phyloP scores from a whole-genome alignment of 2,113 vertebrate genomes.

The Xiphophorus hellerii region DNA sequence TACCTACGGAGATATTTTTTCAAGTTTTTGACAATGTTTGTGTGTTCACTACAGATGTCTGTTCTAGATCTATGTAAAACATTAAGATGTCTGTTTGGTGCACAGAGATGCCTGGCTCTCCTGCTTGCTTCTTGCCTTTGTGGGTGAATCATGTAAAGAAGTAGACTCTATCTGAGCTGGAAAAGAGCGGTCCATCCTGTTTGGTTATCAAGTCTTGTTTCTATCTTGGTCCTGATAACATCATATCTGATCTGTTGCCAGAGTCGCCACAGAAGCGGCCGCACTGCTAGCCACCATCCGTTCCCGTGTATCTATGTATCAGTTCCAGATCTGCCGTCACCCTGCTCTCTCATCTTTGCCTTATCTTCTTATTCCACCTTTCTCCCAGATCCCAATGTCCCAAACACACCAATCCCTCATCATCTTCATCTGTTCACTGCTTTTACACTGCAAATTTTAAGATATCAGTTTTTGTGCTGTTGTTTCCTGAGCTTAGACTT shows the following conservation, averaged over 20 bases:
- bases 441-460: slow-evolving; percentile 52
- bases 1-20: slow-evolving; percentile 54
- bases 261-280: slow-evolving; percentile 48
- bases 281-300: slow-evolving; percentile 45
- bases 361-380: slow-evolving; percentile 76
- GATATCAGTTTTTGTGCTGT: slow-evolving; percentile 35
- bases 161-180: slow-evolving; percentile 61
- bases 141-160: slow-evolving; percentile 58
- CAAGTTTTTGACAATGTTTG: slow-evolving; percentile 47
- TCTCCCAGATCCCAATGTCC: slow-evolving; percentile 57
- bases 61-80: slow-evolving; percentile 24
- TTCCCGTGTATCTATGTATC: slow-evolving; percentile 60
- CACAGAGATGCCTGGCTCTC: slow-evolving; percentile 49
- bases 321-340: slow-evolving; percentile 67
- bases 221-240: slow-evolving; percentile 72
- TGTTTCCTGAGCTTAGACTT: slow-evolving; percentile 34
- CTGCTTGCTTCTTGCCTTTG: slow-evolving; percentile 45
- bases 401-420: slow-evolving; percentile 64
- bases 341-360: slow-evolving; percentile 69
- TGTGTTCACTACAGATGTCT: slow-evolving; percentile 36
- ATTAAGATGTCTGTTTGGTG: slow-evolving; percentile 28
- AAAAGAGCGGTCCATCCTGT: slow-evolving; percentile 62
- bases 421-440: slow-evolving; percentile 41
- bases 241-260: slow-evolving; percentile 78
- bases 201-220: slow-evolving; percentile 70